These are phyloP conservation scores for Tragelaphus oryx DNA, from an alignment of 2,797 vertebrate species.

Conservation along the genomic window DNA sequence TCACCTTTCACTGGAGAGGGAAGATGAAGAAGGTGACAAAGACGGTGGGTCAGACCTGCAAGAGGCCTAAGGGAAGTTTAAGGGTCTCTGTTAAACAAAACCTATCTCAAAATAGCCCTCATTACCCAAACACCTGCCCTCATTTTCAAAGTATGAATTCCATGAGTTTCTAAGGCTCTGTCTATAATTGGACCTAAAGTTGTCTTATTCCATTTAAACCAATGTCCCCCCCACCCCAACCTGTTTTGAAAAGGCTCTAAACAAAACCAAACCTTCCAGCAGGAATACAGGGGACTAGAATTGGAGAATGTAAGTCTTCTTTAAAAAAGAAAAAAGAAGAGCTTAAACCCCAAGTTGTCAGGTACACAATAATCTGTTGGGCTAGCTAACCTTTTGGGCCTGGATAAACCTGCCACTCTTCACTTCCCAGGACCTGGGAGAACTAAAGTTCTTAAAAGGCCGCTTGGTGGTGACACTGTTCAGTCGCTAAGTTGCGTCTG, in stretches of 20 bases:
- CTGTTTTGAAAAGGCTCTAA: neutral
- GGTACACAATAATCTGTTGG: neutral
- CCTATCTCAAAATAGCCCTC: neutral
- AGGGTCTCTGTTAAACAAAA: neutral
- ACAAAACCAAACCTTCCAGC: neutral
- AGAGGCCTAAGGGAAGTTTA: neutral
- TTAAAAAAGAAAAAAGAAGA: neutral
- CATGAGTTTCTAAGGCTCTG: neutral
- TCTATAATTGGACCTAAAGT: neutral
- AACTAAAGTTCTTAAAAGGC: neutral
- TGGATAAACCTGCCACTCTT: neutral
- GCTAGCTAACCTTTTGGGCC: neutral
- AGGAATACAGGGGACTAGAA: neutral
- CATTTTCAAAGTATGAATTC: neutral
- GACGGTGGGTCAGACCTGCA: neutral
- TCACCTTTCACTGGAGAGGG: neutral
- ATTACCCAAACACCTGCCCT: neutral
- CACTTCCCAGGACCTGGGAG: neutral
- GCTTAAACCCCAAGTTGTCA: neutral
- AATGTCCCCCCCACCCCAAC: neutral
- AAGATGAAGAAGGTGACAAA: neutral
- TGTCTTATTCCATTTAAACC: neutral
- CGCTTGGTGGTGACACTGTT: neutral
- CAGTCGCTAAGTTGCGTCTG: neutral
- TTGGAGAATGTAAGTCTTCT: neutral